Base-by-base conservation (phyloP, 2,888 invertebrate species). In the Conops quadrifasciatus region DNA sequence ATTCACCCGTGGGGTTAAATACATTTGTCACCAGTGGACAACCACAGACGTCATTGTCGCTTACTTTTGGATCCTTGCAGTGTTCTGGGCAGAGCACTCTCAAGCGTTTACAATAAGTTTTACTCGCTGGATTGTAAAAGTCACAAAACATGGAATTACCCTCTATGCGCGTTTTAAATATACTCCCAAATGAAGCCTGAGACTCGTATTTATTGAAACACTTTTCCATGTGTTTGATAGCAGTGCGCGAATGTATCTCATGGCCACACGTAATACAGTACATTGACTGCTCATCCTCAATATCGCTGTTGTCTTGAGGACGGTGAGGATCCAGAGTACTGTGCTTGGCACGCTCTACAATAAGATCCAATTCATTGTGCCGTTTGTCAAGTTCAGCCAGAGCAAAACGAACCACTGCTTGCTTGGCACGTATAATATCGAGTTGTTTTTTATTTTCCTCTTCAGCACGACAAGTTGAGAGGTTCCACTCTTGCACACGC, bases 141-240 rank as follows among this genome's bases (percentile, higher is more conserved):
- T 99, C 98, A 84, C 99, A 99, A 86, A 98, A 98, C 93, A 99
- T 96, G 78, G 95, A 95, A 86, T 95, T 95, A 0, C 94, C 94
- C 85, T 97, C 97, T 79, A 98, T 96, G 70, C 95, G 89, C 0
- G 97, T 97, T 84, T 97, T 94, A 81, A 95, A 97, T 59, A 95
- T 91, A 28, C 97, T 97, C 15, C 97, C 97, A 86, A 97, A 98
- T 0, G 97, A 96, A 1, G 97, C 95, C 87, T 98, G 97, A 62
- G 96, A 95, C 86, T 98, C 98, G 85, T 96, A 96, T 90, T 98
- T 98, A 77, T 95, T 93, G 86, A 97, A 98, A 85, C 98, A 98
- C 84, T 96, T 96, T 87, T 97, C 98, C 96, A 98, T 96, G 82
- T 98, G 98, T 80, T 95, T 94, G 24, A 97, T 91, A 0, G 97